Base-by-base conservation (phyloP, 2,888 invertebrate species). In the Cyaniris semiargus region DNA sequence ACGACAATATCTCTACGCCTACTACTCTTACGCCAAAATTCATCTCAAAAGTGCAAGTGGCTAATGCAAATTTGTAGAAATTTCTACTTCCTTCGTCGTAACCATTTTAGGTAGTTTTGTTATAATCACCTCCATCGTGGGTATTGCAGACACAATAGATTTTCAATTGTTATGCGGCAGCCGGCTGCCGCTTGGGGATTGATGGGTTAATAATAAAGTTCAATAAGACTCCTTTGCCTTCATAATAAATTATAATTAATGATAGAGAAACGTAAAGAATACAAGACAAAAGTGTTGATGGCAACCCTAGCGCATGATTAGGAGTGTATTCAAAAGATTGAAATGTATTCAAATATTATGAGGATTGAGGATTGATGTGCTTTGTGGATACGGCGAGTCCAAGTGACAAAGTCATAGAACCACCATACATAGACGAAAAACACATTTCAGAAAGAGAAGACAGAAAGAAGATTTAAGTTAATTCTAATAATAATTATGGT, bases 311-410 rank as follows among this genome's bases (percentile, higher is more conserved):
- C 58, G 56, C 58, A 21, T 38, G 23, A 27, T 56, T 75, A 58
- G 34, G 75, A 76, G 79, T 82, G 81, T 80, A 80, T 82, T 81
- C 79, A 81, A 81, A 80, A 80, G 80, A 84, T 83, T 83, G 75
- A 82, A 83, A 84, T 79, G 81, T 83, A 84, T 86, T 86, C 83
- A 83, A 87, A 86, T 85, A 84, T 83, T 85, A 84, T 83, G 83
- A 85, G 84, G 78, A 80, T 81, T 81, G 80, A 81, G 84, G 79
- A 80, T 80, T 81, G 80, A 81, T 83, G 81, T 78, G 66, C 15
- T 18, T 79, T 77, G 75, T 80, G 78, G 80, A 80, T 81, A 79
- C 78, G 79, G 58, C 66, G 79, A 79, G 80, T 80, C 76, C 79
- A 80, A 79, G 79, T 79, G 79, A 81, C 81, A 81, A 81, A 80